Evolutionary conservation across 2,797 vertebrate species (phyloP), one percentile per base, ranked within the genome.

Genomic region (Pangasius djambal): DNA sequence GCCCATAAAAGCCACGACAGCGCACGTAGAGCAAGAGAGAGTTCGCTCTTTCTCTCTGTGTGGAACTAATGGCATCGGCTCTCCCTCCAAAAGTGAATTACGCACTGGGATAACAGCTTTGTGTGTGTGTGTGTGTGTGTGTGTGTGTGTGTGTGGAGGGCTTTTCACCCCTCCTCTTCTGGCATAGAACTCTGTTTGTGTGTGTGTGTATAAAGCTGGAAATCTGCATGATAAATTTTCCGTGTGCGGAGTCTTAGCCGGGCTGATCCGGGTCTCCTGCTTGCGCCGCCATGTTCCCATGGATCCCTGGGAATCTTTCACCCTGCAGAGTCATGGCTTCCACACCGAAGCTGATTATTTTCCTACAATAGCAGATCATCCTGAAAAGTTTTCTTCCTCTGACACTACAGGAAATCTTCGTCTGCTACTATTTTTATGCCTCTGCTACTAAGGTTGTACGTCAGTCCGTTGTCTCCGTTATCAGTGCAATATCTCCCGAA

Each of bases 1-100:
- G 25, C 37, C 50, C 40, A 9, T 69, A 69, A 89, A 81, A 61
- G 31, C n/a, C 52, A 28, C 28, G 16, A 67, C 63, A 65, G 25
- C n/a, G 8, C 65, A 61, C 4, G 28, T 2, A 81, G 52, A 72
- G 37, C 25, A 69, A 55, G 59, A 77, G 85, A 65, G 81, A 77
- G 40, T 70, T 57, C 48, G 22, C 40, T 31, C 52, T 72, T 59
- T 61, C 72, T 67, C 63, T 83, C 69, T 83, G n/a, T 16, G 61
- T 74, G 70, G 84, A 88, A 86, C 69, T 88, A 88, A 90, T 90
- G 48, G 79, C 78, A 88, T 86, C 69, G 79, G 20, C 78, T 75
- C 55, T 83, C 37, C 65, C 57, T 83, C 67, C 78, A 59, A 87
- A 89, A 83, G 67, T 72, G 69, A 87, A 89, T 89, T 86, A 89